phyloP scores from a whole-genome alignment of 2,113 vertebrate species.

The zebrafish (Danio rerio) region GRCz12tu NC_133181.1:35515001-35515500 shows the following conservation, averaged over 20 bases:
- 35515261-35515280: neutral
- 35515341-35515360: too few relatives aligned
- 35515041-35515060: too few relatives aligned
- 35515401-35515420: too few relatives aligned
- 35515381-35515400: too few relatives aligned
- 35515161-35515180: neutral
- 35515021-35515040: too few relatives aligned
- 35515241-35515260: neutral
- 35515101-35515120: neutral
- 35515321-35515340: too few relatives aligned
- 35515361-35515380: too few relatives aligned
- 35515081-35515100: neutral
- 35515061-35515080: neutral
- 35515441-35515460: too few relatives aligned
- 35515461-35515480: too few relatives aligned
- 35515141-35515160: slow-evolving; percentile 5
- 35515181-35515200: neutral
- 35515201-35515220: neutral
- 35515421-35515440: too few relatives aligned
- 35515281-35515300: neutral
- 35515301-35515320: neutral
- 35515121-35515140: neutral
- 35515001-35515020: too few relatives aligned
- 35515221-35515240: neutral
- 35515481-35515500: too few relatives aligned